Conservation (phyloP, 2,113 vertebrate genomes). For the Chiloscyllium plagiosum region DNA sequence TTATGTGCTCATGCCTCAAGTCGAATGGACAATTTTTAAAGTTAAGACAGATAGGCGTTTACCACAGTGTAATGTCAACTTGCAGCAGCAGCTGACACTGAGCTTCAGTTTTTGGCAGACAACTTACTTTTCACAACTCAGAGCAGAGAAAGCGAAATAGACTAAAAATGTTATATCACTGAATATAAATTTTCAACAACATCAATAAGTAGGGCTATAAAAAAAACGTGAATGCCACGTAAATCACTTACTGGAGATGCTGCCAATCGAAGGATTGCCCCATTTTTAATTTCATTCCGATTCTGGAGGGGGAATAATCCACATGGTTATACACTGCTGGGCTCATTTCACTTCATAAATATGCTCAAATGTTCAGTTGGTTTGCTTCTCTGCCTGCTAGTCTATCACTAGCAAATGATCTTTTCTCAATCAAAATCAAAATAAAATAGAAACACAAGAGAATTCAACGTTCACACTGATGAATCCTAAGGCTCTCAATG, state of each 20-base stretch:
- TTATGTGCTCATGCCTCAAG: neutral
- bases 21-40: neutral
- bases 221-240: neutral
- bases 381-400: neutral
- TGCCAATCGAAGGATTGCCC: slow-evolving; percentile 87
- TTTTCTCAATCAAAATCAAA: neutral
- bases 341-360: neutral
- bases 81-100: neutral
- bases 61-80: neutral
- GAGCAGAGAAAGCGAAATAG: neutral
- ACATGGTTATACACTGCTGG: neutral
- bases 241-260: slow-evolving; percentile 80
- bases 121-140: neutral
- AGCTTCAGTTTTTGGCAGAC: neutral
- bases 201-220: neutral
- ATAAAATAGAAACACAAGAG: neutral
- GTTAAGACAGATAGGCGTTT: neutral
- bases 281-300: slow-evolving; percentile 96
- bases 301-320: slow-evolving; percentile 68
- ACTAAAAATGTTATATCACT: neutral
- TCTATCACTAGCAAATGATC: neutral
- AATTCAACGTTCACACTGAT: neutral
- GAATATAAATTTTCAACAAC: neutral
- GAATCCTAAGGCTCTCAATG: neutral
- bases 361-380: neutral